Evolutionary conservation across 2,888 invertebrate genomes (phyloP), one percentile per base, ranked within the genome.

Genomic region (Pinctada fucata): DNA sequence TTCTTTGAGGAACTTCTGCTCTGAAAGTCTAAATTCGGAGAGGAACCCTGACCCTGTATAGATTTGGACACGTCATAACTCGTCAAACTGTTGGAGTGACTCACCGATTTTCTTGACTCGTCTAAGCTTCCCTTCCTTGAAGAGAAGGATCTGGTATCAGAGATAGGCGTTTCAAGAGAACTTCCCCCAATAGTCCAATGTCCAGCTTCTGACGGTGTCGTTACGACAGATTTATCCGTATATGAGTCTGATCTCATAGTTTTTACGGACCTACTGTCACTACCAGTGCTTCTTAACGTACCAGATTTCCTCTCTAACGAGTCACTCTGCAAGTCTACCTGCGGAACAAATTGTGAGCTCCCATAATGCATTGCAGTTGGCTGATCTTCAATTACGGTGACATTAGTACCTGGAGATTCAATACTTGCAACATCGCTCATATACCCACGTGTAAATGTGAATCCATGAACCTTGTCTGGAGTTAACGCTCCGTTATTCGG

Each of bases 401-500:
- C 84, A 66, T 84, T 86, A n/a, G 83, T 84, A 47, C 81, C 85
- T 3, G 88, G 85, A 1, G 88, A 87, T 31, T 89, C 89, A 0
- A 90, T 90, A 72, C 88, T 90, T 16, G 87, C 83, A 10, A 89
- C 73, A 51, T 85, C 85, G 84, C 88, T 90, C 90, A 90, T 89
- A 79, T 90, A 90, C 3, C 90, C 90, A 47, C 89, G 80, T 2
- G 90, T 90, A 75, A 90, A 90, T 2, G 87, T 79, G 80, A 90
- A 88, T 72, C 86, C 88, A 66, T 81, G 83, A 49, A 75, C 69
- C 58, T 65, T 78, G 16, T 65, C 16, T 31, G 87, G 87, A 0
- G 88, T 85, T 4, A 79, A 78, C 76, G 83, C 85, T 63, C 96
- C 96, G 91, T 96, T 95, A 3, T 96, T 96, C 95, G 87, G 96